Evolutionary conservation across 2,797 vertebrate species (phyloP), one percentile per base, ranked within the genome.

Genomic region (Myiothlypis coronata): DNA sequence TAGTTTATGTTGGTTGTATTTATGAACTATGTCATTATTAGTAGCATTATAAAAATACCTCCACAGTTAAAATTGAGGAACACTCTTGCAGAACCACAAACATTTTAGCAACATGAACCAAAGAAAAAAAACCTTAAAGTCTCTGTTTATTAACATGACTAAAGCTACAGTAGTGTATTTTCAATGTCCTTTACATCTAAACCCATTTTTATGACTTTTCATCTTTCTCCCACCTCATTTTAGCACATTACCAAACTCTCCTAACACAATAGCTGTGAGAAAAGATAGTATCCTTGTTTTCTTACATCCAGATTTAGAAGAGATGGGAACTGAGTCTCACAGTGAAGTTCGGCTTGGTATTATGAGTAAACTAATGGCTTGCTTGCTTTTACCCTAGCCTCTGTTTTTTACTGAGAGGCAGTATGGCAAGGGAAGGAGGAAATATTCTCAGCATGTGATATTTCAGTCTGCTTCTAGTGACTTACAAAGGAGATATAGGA

Each of bases 121-220:
- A 72, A 69, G 19, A 37, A 83, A 80, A 85, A 41, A 32, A 44
- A 44, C 26, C 9, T 64, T 35, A 17, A 52, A 83, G 12, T 5
- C 24, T 14, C 12, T 53, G 9, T 12, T 74, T 56, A 35, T 9
- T 55, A 86, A 55, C 9, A 57, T 12, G 12, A 71, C 20, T 69
- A 46, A 55, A 75, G 8, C 15, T 69, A 24, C 9, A 22, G 4
- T 16, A n/a, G 4, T 7, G 6, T 55, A 55, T 83, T 80, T 79
- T 52, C 2, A 0, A 75, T 11, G 30, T 5, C 4, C 1, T 59
- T 70, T 65, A 68, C 28, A 60, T 21, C 44, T 34, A 53, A 12
- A 71, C 10, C 22, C 7, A 35, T 16, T 72, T 60, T 22, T 49
- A 44, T 2, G 21, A 60, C 10, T 52, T 8, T 4, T 47, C 5